Percentiles rank a stretch among this genome's conserved stretches.
Conservation (phyloP, 2,888 invertebrate genomes). For the Eudemis profundana region DNA sequence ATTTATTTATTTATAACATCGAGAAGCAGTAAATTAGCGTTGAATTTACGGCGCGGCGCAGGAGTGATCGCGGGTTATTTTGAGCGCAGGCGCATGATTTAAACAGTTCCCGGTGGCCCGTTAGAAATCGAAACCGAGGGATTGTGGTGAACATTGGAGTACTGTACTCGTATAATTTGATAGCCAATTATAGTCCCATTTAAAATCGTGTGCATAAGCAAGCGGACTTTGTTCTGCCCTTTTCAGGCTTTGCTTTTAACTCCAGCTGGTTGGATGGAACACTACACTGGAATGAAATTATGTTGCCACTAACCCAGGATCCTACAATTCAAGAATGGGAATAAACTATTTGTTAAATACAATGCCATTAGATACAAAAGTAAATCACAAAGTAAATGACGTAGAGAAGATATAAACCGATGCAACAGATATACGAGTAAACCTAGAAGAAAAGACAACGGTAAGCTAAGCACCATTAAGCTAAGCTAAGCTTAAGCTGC, state of each 20-base stretch:
- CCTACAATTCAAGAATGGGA: too few species aligned
- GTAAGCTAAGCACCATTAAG: too few species aligned
- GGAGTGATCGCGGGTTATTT: conserved; percentile 80
- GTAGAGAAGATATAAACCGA: too few species aligned
- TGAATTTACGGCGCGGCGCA: conserved; percentile 79
- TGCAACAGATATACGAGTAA: too few species aligned
- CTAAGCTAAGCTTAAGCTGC: conserved; percentile 4
- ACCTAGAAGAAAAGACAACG: too few species aligned
- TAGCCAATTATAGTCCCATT: conserved; percentile 61
- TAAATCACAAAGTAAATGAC: too few species aligned
- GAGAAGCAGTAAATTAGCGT: conserved; percentile 84
- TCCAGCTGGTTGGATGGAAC: not conserved
- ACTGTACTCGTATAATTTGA: conserved; percentile 53
- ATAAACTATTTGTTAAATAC: too few species aligned
- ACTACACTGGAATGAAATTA: too few species aligned
- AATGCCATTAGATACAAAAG: too few species aligned
- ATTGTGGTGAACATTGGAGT: conserved; percentile 56
- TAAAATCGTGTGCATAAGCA: conserved; percentile 13
- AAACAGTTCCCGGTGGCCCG: conserved; percentile 69
- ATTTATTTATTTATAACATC: conserved; percentile 84
- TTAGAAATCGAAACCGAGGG: conserved; percentile 67
- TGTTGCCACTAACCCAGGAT: too few species aligned
- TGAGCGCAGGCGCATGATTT: conserved; percentile 77
- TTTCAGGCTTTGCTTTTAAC: not conserved
- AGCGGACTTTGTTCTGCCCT: not conserved